Conservation (phyloP, 2,797 vertebrate genomes). For the Chloroceryle inda region DNA sequence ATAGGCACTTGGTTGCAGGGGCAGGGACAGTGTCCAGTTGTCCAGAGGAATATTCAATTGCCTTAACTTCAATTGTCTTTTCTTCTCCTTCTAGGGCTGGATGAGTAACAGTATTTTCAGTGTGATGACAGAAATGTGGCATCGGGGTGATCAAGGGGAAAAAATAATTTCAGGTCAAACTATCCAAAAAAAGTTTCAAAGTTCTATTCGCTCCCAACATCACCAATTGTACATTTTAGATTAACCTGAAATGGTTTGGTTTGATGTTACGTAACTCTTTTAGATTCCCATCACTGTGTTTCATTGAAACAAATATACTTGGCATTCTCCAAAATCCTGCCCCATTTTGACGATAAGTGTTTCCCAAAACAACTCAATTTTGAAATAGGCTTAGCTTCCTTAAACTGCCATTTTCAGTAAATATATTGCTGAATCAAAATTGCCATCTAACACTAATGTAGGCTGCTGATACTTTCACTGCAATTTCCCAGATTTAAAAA, state of each 20-base stretch:
- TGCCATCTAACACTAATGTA: neutral
- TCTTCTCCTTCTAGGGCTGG: neutral
- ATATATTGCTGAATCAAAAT: neutral
- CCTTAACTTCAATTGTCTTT: neutral
- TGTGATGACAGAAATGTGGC: neutral
- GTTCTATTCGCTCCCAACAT: neutral
- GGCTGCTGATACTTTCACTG: neutral
- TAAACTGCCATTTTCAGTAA: neutral
- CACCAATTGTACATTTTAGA: neutral
- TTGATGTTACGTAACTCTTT: neutral
- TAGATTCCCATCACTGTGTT: neutral
- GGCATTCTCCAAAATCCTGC: neutral
- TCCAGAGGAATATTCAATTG: neutral
- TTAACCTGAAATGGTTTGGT: neutral
- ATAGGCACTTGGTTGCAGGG: neutral
- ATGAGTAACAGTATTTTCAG: neutral
- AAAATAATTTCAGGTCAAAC: neutral
- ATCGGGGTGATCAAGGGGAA: accelerated
- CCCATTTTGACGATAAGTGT: neutral
- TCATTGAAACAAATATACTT: neutral
- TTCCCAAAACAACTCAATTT: neutral
- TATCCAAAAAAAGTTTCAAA: neutral
- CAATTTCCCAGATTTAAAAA: neutral
- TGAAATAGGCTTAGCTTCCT: neutral
- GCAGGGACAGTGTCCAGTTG: neutral